A percentile compares a stretch with the other conserved stretches of the same genome.
Conservation (phyloP, 2,113 vertebrate genomes). For the Agelaius phoeniceus region DNA sequence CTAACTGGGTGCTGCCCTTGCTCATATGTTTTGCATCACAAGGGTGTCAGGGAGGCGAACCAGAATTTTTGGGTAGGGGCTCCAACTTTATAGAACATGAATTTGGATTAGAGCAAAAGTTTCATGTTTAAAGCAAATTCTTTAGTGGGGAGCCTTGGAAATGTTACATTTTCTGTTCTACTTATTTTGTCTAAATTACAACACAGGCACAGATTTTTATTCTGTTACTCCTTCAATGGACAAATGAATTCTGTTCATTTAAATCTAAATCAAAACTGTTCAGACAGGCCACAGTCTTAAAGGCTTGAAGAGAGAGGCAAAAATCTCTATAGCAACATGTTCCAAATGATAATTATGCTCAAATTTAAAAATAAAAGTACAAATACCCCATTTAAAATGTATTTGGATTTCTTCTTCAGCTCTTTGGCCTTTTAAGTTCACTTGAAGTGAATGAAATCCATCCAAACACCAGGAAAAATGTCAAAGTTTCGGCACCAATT, state of each 20-base stretch:
- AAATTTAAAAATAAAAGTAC: background rate
- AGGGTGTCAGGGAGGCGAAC: background rate
- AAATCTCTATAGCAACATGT: background rate
- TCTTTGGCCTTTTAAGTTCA: background rate
- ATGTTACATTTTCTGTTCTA: background rate
- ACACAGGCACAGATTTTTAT: background rate
- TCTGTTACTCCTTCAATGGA: background rate
- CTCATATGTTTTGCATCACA: background rate
- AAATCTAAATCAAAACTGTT: background rate
- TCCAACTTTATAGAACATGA: background rate
- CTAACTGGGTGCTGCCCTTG: background rate
- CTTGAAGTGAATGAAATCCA: background rate
- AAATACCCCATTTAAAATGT: background rate
- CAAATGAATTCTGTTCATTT: background rate
- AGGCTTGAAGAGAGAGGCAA: background rate
- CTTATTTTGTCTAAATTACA: background rate
- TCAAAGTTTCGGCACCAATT: background rate
- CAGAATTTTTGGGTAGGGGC: accelerated
- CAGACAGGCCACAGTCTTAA: background rate
- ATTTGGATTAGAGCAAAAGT: background rate
- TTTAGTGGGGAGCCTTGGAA: background rate
- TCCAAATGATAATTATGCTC: background rate
- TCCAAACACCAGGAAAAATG: background rate
- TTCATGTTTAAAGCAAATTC: background rate
- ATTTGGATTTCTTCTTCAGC: background rate